Conservation (phyloP, 2,888 invertebrate genomes). For the Sphaerophoria taeniata region DNA sequence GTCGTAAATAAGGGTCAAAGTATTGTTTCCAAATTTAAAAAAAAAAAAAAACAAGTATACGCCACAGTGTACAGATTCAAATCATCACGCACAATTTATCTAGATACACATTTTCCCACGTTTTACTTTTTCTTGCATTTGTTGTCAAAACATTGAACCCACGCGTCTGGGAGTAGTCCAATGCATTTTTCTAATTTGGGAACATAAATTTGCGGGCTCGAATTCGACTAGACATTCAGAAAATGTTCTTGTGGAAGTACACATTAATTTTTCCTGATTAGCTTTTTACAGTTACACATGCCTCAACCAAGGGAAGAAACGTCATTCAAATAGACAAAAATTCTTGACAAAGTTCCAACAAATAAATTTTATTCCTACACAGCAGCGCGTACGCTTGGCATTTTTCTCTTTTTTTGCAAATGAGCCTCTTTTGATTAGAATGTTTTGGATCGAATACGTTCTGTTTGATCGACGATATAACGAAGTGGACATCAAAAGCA, state of each 20-base stretch:
- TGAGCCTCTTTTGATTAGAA: not conserved
- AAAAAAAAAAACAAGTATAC: slow-evolving; percentile 11
- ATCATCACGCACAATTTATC: not conserved
- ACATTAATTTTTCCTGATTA: slow-evolving; percentile 55
- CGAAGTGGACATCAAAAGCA: not conserved
- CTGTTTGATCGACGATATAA: not conserved
- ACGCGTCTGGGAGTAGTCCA: not conserved
- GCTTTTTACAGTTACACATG: slow-evolving; percentile 9
- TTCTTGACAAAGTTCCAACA: slow-evolving; percentile 60
- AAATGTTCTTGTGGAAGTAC: slow-evolving; percentile 39
- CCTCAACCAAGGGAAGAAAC: slow-evolving; percentile 13
- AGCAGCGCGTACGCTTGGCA: not conserved
- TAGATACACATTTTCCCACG: not conserved
- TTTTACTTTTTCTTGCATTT: not conserved
- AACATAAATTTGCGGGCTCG: not conserved
- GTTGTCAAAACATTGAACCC: slow-evolving; percentile 6
- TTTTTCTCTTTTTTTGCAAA: not conserved
- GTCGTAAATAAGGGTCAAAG: not conserved
- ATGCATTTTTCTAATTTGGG: slow-evolving; percentile 6
- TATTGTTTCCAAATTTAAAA: not conserved
- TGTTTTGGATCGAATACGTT: not conserved
- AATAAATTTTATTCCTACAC: slow-evolving; percentile 38
- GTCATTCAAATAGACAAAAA: slow-evolving; percentile 1
- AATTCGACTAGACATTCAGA: not conserved
- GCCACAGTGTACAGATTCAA: not conserved